Base-by-base conservation (phyloP, 2,113 vertebrate species). In the Daphoenositta chrysoptera region DNA sequence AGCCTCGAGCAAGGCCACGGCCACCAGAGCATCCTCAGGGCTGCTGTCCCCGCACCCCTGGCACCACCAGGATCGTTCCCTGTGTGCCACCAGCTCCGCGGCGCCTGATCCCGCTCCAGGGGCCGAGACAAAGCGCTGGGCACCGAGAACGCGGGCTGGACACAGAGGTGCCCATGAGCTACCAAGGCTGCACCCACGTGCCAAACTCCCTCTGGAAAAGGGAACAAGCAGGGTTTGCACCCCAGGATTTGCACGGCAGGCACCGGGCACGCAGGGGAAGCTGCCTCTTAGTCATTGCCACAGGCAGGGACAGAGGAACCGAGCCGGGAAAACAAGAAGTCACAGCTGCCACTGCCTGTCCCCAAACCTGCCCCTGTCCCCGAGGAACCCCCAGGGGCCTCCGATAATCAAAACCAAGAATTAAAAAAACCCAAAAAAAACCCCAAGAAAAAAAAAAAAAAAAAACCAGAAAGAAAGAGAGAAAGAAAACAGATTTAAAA, bases 81-180 rank as follows among this genome's bases (percentile, higher is more conserved):
- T 7, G 10, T 0, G 22, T 5, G 30, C 56, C 30, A 45, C 33
- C 15, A 5, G 60, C 58, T 33, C 82, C 23, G 0, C 2, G 2
- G 8, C 47, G 10, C 39, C 61, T 0, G 6, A 27, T 21, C 53
- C 63, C 1, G 2, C 83, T 64, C 58, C 6, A 5, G 48, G 33
- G 53, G 50, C 70, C 2, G 7, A 4, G 61, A 7, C 33, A 4
- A 10, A 53, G 48, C 3, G 8, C 45, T 4, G 4, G 21, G 4
- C 37, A 2, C 35, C 0, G 9, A 28, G 50, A 33, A 12, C 9
- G 0, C 0, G 3, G 54, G 56, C 35, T 28, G 68, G 51, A n/a
- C 64, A 35, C 24, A 1, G n/a, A 23, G 54, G 27, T 18, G 31
- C 22, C 64, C 60, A 1, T 0, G 11, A 40, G 50, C n/a, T 20